These are phyloP conservation scores for Thamnophis sirtalis DNA, from an alignment of 2,113 vertebrate species.

Conservation along the genomic window DNA sequence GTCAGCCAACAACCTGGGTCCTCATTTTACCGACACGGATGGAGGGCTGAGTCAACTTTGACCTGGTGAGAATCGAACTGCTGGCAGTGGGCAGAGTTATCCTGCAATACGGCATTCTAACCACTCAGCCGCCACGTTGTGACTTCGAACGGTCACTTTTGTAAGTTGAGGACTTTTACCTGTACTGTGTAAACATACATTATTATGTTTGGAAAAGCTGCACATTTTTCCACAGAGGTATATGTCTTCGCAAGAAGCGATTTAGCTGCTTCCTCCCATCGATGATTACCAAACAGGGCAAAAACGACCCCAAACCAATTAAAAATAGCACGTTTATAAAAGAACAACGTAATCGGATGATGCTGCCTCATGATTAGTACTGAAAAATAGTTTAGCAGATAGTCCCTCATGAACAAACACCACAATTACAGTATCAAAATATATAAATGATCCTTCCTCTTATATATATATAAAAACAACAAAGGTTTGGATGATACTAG, in stretches of 20 bases:
- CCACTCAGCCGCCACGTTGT: too few species aligned
- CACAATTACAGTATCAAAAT: conserved; percentile 51
- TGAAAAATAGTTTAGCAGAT: conserved; percentile 40
- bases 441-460: conserved; percentile 59
- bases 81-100: too few species aligned
- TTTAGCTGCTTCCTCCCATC: conserved; percentile 39
- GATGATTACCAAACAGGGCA: conserved; percentile 30
- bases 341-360: conserved; percentile 35
- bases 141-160: too few species aligned
- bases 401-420: conserved; percentile 49
- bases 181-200: background rate
- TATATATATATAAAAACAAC: conserved; percentile 34
- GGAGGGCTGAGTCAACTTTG: too few species aligned
- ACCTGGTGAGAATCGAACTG: too few species aligned
- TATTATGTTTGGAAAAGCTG: background rate
- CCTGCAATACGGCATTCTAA: too few species aligned
- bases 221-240: conserved; percentile 22
- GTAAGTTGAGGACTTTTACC: too few species aligned
- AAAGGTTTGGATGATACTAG: conserved; percentile 30
- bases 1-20: too few species aligned
- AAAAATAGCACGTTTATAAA: conserved; percentile 45
- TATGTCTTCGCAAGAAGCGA: background rate
- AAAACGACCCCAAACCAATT: conserved; percentile 30
- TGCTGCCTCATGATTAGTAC: conserved; percentile 46
- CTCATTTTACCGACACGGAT: too few species aligned